These are phyloP conservation scores for Parapsyche elsis DNA, from an alignment of 1,140 invertebrate genomes.

Conservation along the genomic window DNA sequence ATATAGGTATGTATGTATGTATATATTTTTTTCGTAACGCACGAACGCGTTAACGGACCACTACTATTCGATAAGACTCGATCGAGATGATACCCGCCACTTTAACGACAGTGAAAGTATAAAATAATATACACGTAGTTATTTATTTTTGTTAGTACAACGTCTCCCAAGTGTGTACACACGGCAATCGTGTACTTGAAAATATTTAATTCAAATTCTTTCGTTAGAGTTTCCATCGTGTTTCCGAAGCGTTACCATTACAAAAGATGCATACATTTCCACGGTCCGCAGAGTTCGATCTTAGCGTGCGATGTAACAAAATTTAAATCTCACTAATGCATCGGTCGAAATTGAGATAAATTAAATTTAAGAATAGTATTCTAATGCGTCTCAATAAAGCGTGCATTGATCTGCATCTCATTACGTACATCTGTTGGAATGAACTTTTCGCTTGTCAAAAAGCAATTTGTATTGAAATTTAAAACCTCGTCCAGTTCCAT, in stretches of 20 bases:
- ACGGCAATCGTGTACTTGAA: too few relatives aligned
- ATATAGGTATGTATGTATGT: background rate
- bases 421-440: too few relatives aligned
- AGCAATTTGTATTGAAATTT: too few relatives aligned
- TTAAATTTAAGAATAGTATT: background rate
- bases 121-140: background rate
- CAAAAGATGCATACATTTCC: slow-evolving; percentile 4
- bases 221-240: background rate
- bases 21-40: background rate
- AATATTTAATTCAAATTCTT: too few relatives aligned
- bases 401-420: too few relatives aligned
- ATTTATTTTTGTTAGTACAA: background rate
- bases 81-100: background rate
- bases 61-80: background rate
- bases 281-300: background rate
- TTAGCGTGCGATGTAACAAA: background rate
- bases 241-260: background rate
- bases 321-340: background rate
- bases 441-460: too few relatives aligned
- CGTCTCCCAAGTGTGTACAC: background rate
- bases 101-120: slow-evolving; percentile 12
- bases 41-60: slow-evolving; percentile 10
- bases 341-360: background rate
- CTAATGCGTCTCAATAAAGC: too few relatives aligned
- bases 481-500: too few relatives aligned